These are phyloP conservation scores for Hemiscyllium ocellatum DNA, from an alignment of 2,113 vertebrate genomes.

Conservation along the genomic window DNA sequence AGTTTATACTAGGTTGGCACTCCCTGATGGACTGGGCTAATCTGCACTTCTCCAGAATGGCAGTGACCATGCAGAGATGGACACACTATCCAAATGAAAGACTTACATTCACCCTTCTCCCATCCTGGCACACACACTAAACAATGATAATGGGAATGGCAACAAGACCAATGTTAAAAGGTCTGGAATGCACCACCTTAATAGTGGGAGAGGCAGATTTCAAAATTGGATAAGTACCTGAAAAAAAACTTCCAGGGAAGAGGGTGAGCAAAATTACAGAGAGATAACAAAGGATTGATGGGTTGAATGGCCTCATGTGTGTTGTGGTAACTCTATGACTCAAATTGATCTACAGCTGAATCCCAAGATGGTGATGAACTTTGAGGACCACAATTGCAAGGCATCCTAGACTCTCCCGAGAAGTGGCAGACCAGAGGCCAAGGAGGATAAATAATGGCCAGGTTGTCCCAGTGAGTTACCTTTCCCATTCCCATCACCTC, in stretches of 20 bases:
- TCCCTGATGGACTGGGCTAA: not conserved
- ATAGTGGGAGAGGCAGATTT: too few species aligned
- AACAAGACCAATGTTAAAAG: too few species aligned
- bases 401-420: not conserved
- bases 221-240: too few species aligned
- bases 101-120: not conserved
- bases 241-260: too few species aligned
- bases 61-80: not conserved
- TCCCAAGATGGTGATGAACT: not conserved
- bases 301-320: too few species aligned
- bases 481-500: too few species aligned
- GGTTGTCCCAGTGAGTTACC: too few species aligned
- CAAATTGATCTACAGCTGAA: not conserved
- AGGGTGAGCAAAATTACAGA: too few species aligned
- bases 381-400: not conserved
- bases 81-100: not conserved
- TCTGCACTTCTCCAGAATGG: not conserved
- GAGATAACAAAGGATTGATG: too few species aligned
- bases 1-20: not conserved
- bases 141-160: not conserved
- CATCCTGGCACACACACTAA: not conserved
- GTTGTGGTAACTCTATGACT: too few species aligned
- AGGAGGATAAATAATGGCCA: not conserved
- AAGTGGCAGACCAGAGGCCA: not conserved
- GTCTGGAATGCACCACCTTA: too few species aligned